Percentiles rank a stretch among this genome's conserved stretches.
Conservation (phyloP, 2,113 vertebrate genomes). For the Globicephala melas region DNA sequence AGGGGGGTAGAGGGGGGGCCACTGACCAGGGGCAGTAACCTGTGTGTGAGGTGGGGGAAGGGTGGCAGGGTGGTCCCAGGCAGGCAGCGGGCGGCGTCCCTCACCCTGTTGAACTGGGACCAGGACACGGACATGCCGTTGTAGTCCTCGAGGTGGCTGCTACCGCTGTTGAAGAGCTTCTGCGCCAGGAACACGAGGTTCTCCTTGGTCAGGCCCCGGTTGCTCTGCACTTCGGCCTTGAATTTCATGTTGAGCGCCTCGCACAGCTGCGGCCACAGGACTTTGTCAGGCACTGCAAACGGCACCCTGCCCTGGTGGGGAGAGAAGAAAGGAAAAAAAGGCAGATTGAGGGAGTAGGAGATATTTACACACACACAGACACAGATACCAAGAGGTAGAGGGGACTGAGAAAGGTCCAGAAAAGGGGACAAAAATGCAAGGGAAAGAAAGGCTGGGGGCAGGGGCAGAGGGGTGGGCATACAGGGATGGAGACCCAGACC, state of each 20-base stretch:
- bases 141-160: conserved; percentile 92
- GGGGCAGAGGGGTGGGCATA: neutral
- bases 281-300: conserved; percentile 95
- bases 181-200: conserved; percentile 96
- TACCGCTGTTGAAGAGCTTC: conserved; percentile 94
- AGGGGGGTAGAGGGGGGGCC: neutral
- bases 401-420: neutral
- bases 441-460: neutral
- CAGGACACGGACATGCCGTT: conserved; percentile 94
- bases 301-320: conserved; percentile 91
- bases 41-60: conserved; percentile 78
- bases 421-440: neutral
- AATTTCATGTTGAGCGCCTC: conserved; percentile 98
- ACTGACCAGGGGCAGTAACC: neutral
- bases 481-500: neutral
- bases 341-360: neutral
- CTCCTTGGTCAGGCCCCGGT: conserved; percentile 93
- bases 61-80: neutral
- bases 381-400: neutral
- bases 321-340: neutral
- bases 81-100: neutral
- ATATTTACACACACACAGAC: too few species aligned
- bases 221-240: conserved; percentile 97
- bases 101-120: conserved; percentile 96
- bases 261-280: conserved; percentile 93